phyloP scores from a whole-genome alignment of 2,888 invertebrate species.

The Scrobipalpa atriplicella region DNA sequence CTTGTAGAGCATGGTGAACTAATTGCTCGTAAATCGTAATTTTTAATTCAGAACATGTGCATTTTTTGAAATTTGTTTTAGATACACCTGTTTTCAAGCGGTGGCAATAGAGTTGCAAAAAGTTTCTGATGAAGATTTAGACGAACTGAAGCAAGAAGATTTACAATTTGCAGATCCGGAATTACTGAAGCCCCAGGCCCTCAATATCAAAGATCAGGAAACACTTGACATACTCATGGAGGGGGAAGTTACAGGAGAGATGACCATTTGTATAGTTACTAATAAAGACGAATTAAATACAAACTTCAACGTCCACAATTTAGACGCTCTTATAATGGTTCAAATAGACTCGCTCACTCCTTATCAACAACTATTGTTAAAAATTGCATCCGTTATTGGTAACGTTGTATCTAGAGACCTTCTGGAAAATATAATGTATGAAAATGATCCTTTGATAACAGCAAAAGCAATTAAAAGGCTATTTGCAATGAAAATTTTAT shows the following conservation, averaged over 20 bases:
- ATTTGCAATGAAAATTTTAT: conserved; percentile 78
- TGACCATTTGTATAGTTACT: conserved; percentile 62
- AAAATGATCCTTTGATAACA: conserved; percentile 72
- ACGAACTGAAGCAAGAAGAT: conserved; percentile 49
- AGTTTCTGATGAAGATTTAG: conserved; percentile 52
- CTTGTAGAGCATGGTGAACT: conserved; percentile 66
- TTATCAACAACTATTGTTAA: conserved; percentile 83
- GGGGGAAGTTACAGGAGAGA: conserved; percentile 53
- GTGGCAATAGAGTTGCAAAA: conserved; percentile 67
- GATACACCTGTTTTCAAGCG: conserved; percentile 77
- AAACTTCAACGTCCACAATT: conserved; percentile 67
- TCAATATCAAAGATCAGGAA: conserved; percentile 57
- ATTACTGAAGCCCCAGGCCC: conserved; percentile 62
- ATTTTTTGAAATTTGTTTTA: conserved; percentile 59
- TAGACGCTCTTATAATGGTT: conserved; percentile 77
- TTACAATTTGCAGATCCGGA: conserved; percentile 65
- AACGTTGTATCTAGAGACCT: conserved; percentile 77
- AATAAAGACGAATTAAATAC: conserved; percentile 62
- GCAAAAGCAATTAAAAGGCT: conserved; percentile 80
- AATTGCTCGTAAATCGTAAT: conserved; percentile 68
- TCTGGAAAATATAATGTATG: conserved; percentile 79
- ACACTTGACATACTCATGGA: conserved; percentile 54
- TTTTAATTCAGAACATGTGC: conserved; percentile 68
- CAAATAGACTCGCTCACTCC: conserved; percentile 82
- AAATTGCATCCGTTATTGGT: conserved; percentile 84